Base-by-base conservation (phyloP, 2,113 vertebrate genomes). In the Helogale parvula region DNA sequence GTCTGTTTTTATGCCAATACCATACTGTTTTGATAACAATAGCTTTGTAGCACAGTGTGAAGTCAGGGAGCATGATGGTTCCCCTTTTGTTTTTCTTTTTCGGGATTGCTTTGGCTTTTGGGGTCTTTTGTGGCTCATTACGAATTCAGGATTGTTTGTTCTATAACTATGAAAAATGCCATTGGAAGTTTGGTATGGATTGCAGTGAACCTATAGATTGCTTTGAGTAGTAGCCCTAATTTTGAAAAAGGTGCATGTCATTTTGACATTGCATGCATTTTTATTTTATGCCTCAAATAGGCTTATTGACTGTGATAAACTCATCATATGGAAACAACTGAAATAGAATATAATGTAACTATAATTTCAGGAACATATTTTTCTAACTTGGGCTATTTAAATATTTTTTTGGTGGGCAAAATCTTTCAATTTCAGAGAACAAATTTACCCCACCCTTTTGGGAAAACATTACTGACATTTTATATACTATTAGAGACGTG, bases 381-480 rank as follows among this genome's bases (percentile, higher is more conserved):
- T 76, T 92, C 5, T 96, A 96, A 83, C 3, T 88, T 82, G 52
- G 38, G 50, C 60, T 60, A 92, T 71, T 94, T 87, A 87, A 92
- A 71, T 81, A 8, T 83, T 47, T 92, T 92, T 95, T 88, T 72
- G 63, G 4, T 88, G 96, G 38, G 80, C 47, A 72, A 88, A 95
- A 97, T 0, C 4, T 95, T 94, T 98, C 19, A 74, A 21, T 90
- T 83, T 94, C 65, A 90, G 79, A 94, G 31, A 86, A 38, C 57
- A 96, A 60, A 80, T 29, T 71, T 0, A 0, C 21, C 31, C 0
- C 15, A 17, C 41, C 7, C 33, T 13, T 27, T 90, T 93, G 17
- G 63, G 79, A 77, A 97, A 97, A 71, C 13, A 92, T 83, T 79
- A 57, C 19, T 95, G 47, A 82, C 57, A 96, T 89, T 97, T 95